phyloP scores from a whole-genome alignment of 2,113 vertebrate genomes.

The Lagenorhynchus albirostris region DNA sequence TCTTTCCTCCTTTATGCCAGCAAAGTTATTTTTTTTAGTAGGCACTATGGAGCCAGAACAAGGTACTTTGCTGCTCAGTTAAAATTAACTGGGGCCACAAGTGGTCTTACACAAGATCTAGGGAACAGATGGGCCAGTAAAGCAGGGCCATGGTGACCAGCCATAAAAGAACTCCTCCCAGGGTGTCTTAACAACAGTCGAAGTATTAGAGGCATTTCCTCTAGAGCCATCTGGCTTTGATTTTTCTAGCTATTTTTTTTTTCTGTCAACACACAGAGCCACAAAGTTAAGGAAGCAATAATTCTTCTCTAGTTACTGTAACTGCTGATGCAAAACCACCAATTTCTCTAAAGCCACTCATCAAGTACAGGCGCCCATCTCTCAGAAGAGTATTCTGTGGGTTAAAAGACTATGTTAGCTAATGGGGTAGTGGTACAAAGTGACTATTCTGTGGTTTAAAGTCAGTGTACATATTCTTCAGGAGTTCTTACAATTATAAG shows the following conservation, averaged over 20 bases:
- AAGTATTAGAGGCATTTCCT: constrained; percentile 68
- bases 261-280: constrained; percentile 33
- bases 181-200: constrained; percentile 61
- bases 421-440: not conserved
- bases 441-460: not conserved
- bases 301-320: constrained; percentile 67
- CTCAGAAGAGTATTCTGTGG: not conserved
- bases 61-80: not conserved
- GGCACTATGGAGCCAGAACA: not conserved
- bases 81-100: constrained; percentile 22
- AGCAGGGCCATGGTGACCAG: constrained; percentile 8
- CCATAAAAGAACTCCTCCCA: constrained; percentile 52
- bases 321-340: constrained; percentile 35
- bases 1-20: not conserved
- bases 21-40: not conserved
- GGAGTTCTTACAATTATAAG: not conserved
- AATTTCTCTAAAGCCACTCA: not conserved
- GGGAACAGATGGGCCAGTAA: constrained; percentile 58
- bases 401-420: not conserved
- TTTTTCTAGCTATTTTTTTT: constrained; percentile 46
- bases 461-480: not conserved
- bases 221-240: constrained; percentile 67
- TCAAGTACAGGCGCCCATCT: not conserved
- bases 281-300: constrained; percentile 73
- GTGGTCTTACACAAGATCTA: constrained; percentile 41